phyloP scores from a whole-genome alignment of 2,113 vertebrate species.

The Epinephelus cyanopodus region DNA sequence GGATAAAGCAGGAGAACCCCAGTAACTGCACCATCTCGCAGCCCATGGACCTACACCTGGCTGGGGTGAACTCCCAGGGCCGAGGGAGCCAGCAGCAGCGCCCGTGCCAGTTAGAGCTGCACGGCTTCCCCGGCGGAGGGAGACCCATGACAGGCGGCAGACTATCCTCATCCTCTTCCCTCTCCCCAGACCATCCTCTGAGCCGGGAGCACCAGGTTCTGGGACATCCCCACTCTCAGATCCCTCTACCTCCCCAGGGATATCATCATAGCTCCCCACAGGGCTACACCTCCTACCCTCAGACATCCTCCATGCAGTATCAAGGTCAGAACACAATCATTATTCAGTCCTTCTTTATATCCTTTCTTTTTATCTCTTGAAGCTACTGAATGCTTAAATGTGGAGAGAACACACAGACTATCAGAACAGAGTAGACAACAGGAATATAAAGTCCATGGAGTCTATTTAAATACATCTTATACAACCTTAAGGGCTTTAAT shows the following conservation, averaged over 20 bases:
- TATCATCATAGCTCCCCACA: slow-evolving; percentile 86
- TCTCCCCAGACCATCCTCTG: slow-evolving; percentile 89
- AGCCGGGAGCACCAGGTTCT: slow-evolving; percentile 88
- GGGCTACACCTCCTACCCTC: slow-evolving; percentile 89
- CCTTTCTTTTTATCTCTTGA: neutral
- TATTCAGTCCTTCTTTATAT: neutral
- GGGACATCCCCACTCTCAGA: slow-evolving; percentile 83
- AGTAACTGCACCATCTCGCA: slow-evolving; percentile 87
- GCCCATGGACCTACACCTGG: slow-evolving; percentile 83
- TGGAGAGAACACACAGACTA: neutral
- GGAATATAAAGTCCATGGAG: neutral
- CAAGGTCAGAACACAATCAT: slow-evolving; percentile 88
- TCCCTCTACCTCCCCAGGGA: slow-evolving; percentile 87
- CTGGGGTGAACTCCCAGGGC: slow-evolving; percentile 76
- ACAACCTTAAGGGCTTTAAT: slow-evolving; percentile 34
- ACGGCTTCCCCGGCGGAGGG: slow-evolving; percentile 86
- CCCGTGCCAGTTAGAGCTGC: slow-evolving; percentile 81
- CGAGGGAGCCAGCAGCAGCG: slow-evolving; percentile 86
- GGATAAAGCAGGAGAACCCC: slow-evolving; percentile 93
- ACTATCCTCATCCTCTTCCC: slow-evolving; percentile 88
- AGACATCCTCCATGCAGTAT: slow-evolving; percentile 87
- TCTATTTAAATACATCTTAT: slow-evolving; percentile 29
- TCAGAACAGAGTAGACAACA: neutral
- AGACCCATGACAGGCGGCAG: slow-evolving; percentile 84
- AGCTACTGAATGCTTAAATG: neutral